These are phyloP conservation scores for Typhlichthys subterraneus DNA, from an alignment of 2,797 vertebrate species.

Conservation along the genomic window DNA sequence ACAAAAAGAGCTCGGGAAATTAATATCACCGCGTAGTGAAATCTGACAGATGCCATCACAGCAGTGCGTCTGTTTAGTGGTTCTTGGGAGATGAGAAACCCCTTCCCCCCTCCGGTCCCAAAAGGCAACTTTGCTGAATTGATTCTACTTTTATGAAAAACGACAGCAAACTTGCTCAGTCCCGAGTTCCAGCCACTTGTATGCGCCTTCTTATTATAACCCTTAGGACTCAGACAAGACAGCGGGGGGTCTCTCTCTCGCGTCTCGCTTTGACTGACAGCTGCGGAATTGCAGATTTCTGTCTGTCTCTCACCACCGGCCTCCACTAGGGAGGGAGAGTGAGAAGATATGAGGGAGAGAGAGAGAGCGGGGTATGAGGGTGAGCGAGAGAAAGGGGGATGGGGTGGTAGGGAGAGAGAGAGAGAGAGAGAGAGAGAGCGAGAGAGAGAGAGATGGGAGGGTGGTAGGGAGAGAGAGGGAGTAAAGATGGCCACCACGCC, in stretches of 20 bases:
- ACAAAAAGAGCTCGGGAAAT: neutral
- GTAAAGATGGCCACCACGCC: slow-evolving; percentile 24
- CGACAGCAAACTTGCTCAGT: slow-evolving; percentile 20
- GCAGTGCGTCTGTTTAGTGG: neutral
- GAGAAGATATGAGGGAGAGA: neutral
- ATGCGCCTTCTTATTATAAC: slow-evolving; percentile 12
- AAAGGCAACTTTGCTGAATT: slow-evolving; percentile 7
- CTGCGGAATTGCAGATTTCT: slow-evolving; percentile 57
- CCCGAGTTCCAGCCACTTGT: slow-evolving; percentile 11
- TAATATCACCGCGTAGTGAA: neutral
- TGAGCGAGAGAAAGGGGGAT: neutral
- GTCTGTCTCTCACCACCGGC: slow-evolving; percentile 37
- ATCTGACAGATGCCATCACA: neutral
- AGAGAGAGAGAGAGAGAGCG: neutral
- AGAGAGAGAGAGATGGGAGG: neutral
- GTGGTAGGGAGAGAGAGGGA: neutral
- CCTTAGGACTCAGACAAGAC: slow-evolving; percentile 31
- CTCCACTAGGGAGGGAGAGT: slow-evolving; percentile 19
- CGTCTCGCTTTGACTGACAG: slow-evolving; percentile 62
- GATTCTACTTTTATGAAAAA: slow-evolving; percentile 31
- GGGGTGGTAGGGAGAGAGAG: neutral
- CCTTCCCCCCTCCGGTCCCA: neutral
- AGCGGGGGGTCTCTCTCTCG: slow-evolving; percentile 29
- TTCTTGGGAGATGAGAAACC: slow-evolving; percentile 10
- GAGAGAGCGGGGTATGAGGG: no score